A percentile compares a stretch with the other conserved stretches of the same genome.
These are phyloP conservation scores for Lingula anatina DNA, from an alignment of 2,888 invertebrate species.

Conservation along the genomic window DNA sequence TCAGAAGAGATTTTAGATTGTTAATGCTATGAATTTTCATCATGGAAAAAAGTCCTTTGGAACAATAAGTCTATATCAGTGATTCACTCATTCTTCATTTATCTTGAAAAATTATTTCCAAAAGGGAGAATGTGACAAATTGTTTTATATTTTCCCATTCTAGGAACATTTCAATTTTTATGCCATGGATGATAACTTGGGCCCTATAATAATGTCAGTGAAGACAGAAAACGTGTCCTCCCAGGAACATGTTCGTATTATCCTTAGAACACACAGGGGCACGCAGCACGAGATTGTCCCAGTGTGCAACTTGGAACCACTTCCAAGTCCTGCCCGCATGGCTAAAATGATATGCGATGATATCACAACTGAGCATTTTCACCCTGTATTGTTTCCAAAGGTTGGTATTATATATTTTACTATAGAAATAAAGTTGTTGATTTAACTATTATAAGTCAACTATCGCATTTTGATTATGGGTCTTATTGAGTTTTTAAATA, in stretches of 20 bases:
- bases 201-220: conserved; percentile 87
- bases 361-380: conserved; percentile 78
- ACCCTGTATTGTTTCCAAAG: conserved; percentile 68
- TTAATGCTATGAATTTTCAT: too few species aligned
- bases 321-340: conserved; percentile 78
- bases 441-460: background rate
- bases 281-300: conserved; percentile 90
- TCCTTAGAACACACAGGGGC: conserved; percentile 73
- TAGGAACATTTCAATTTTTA: conserved; percentile 96
- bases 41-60: too few species aligned
- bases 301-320: conserved; percentile 66
- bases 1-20: too few species aligned
- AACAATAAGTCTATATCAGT: too few species aligned
- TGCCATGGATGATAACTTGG: conserved; percentile 78
- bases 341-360: conserved; percentile 73
- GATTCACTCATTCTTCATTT: too few species aligned
- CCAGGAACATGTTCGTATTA: conserved; percentile 84
- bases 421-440: too few species aligned
- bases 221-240: conserved; percentile 87
- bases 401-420: too few species aligned
- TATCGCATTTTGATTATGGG: too few species aligned
- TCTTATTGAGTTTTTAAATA: too few species aligned
- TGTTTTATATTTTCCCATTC: too few species aligned
- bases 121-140: too few species aligned
- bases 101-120: too few species aligned